Conservation (phyloP, 2,888 invertebrate genomes). For the Prosapia bicincta region DNA sequence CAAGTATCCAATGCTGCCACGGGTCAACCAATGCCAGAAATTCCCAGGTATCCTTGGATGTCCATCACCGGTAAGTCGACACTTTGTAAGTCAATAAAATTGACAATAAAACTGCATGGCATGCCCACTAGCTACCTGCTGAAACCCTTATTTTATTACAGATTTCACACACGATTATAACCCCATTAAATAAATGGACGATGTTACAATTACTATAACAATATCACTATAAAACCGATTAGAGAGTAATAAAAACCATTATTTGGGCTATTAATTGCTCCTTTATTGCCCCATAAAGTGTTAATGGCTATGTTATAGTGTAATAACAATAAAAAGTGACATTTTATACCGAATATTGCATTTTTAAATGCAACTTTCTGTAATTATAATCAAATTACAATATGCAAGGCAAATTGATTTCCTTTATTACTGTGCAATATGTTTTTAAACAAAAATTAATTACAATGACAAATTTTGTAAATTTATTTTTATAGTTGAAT, state of each 20-base stretch:
- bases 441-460: no score
- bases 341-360: not conserved
- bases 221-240: not conserved
- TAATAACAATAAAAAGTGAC: not conserved
- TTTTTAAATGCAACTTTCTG: not conserved
- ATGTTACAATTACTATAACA: not conserved
- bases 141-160: slow-evolving; percentile 6
- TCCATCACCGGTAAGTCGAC: slow-evolving; percentile 82
- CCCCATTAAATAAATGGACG: not conserved
- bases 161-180: not conserved
- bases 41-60: slow-evolving; percentile 95
- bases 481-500: no score
- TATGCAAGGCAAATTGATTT: no score
- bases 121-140: not conserved
- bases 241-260: not conserved
- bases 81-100: not conserved
- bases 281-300: not conserved
- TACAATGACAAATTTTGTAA: no score
- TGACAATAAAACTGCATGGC: not conserved
- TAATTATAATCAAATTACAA: no score
- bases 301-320: not conserved
- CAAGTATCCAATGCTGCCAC: slow-evolving; percentile 60
- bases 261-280: not conserved
- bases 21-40: slow-evolving; percentile 85
- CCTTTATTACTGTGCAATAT: no score